These are phyloP conservation scores for Ctena decussata DNA, from an alignment of 2,888 invertebrate species.

Conservation along the genomic window DNA sequence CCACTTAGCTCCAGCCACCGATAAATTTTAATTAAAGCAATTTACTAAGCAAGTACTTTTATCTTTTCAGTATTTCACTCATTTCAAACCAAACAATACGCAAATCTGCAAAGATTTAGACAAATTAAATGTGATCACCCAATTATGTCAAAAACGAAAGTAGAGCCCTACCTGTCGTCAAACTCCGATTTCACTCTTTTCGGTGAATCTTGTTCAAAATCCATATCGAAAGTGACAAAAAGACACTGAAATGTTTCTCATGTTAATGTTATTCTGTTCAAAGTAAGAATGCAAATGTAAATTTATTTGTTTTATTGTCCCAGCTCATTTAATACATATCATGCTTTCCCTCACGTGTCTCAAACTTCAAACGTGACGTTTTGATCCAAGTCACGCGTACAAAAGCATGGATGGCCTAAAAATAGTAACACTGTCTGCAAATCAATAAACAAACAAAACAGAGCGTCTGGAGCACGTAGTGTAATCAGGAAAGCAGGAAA, in stretches of 20 bases:
- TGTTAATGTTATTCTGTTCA: neutral
- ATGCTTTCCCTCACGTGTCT: constrained; percentile 35
- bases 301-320: neutral
- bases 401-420: constrained; percentile 56
- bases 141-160: neutral
- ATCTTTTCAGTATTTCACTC: too few species aligned
- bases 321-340: neutral
- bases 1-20: too few species aligned
- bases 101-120: too few species aligned
- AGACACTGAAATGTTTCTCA: neutral
- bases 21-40: too few species aligned
- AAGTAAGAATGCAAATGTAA: neutral
- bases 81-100: too few species aligned
- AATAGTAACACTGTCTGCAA: constrained; percentile 27
- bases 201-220: neutral
- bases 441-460: constrained; percentile 11
- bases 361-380: neutral
- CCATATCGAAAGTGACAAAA: neutral
- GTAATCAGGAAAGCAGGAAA: neutral
- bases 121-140: too few species aligned
- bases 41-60: too few species aligned
- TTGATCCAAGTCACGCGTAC: constrained; percentile 47
- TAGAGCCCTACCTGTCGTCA: neutral
- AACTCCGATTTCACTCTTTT: neutral
- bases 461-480: neutral